Conservation (phyloP, 2,888 invertebrate species). For the Caradrina kadenii region DNA sequence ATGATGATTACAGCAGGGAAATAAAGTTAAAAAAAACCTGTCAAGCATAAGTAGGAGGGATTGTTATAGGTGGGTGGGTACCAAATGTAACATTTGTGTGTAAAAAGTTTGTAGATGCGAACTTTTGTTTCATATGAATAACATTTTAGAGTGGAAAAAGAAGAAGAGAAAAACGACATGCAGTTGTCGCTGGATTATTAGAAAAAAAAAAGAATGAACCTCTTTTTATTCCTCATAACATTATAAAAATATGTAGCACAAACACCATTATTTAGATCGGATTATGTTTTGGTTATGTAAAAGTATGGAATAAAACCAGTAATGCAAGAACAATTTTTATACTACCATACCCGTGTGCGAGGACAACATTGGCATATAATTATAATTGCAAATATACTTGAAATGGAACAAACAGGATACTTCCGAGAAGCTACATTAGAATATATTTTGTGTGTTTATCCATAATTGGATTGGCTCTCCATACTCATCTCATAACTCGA, state of each 20-base stretch:
- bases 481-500: slow-evolving; percentile 21
- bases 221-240: not conserved
- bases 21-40: no score
- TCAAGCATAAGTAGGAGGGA: no score
- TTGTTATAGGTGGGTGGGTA: no score
- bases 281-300: slow-evolving; percentile 29
- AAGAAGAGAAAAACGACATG: not conserved
- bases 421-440: slow-evolving; percentile 53
- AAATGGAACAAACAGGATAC: slow-evolving; percentile 63
- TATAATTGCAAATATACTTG: slow-evolving; percentile 61
- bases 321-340: slow-evolving; percentile 27
- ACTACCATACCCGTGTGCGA: slow-evolving; percentile 21
- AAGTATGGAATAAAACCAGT: slow-evolving; percentile 15
- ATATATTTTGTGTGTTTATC: slow-evolving; percentile 54
- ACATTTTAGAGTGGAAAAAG: no score
- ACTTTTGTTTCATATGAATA: no score
- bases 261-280: slow-evolving; percentile 38
- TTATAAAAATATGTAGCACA: slow-evolving; percentile 24
- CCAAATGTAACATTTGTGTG: no score
- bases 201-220: not conserved
- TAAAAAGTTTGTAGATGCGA: no score
- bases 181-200: not conserved
- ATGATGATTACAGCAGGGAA: no score
- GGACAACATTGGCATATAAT: slow-evolving; percentile 37
- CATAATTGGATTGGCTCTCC: slow-evolving; percentile 61